Evolutionary conservation across 2,888 invertebrate genomes (phyloP).

Genomic region (Agonum fuliginosum): DNA sequence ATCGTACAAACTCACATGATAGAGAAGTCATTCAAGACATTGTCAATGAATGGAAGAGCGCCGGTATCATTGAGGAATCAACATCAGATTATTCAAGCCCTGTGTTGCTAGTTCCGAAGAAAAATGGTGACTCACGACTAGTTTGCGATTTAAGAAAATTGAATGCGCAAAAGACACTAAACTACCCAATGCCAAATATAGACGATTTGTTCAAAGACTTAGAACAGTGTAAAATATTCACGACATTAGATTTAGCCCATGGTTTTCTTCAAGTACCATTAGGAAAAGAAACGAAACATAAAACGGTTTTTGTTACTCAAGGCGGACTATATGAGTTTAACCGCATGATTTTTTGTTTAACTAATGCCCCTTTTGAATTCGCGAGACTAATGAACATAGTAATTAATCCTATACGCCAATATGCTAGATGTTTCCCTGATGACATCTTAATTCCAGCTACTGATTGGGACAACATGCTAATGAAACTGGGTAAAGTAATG

Average conservation of each 20-base stretch:
- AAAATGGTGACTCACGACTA: conserved; percentile 59
- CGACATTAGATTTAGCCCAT: conserved; percentile 63
- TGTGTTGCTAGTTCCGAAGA: conserved; percentile 62
- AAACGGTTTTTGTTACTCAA: conserved; percentile 65
- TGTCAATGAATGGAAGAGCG: conserved; percentile 61
- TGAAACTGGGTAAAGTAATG: conserved; percentile 60
- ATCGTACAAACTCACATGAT: conserved; percentile 47
- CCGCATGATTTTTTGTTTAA: background rate
- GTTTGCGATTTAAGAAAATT: conserved; percentile 62
- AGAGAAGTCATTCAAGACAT: conserved; percentile 57
- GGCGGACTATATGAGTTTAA: conserved; percentile 57
- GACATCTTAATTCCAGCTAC: no score
- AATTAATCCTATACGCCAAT: background rate
- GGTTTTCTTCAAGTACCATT: conserved; percentile 66
- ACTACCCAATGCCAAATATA: conserved; percentile 62
- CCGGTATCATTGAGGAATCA: conserved; percentile 62
- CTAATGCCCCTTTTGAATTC: background rate
- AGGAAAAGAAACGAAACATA: conserved; percentile 61
- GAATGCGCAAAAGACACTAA: conserved; percentile 61
- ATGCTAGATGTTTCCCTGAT: background rate
- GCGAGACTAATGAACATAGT: background rate
- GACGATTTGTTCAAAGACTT: conserved; percentile 61
- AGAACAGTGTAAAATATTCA: conserved; percentile 62
- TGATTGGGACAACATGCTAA: no score
- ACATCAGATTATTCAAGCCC: conserved; percentile 62